Conservation (phyloP, 2,113 vertebrate species). For the Glaucomys volans region DNA sequence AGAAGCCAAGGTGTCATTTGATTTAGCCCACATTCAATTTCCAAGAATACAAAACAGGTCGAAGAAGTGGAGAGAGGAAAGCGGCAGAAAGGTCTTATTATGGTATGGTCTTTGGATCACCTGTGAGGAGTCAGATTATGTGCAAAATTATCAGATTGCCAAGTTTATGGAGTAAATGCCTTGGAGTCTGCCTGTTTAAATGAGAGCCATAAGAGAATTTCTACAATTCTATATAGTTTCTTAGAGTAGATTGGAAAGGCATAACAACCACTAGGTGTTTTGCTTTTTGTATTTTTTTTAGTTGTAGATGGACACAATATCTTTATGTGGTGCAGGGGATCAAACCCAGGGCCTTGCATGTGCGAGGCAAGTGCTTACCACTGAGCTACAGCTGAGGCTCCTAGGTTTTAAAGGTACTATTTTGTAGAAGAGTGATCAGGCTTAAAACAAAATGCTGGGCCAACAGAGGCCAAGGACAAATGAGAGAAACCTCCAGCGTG, state of each 20-base stretch:
- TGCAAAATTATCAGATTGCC: background rate
- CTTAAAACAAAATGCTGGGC: background rate
- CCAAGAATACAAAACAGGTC: background rate
- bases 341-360: too few species aligned
- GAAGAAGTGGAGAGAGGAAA: background rate
- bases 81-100: fast-evolving
- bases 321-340: too few species aligned
- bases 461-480: background rate
- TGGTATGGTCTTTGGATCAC: background rate
- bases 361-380: too few species aligned
- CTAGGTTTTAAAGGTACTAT: background rate
- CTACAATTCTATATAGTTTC: background rate
- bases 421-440: background rate
- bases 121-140: background rate
- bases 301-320: too few species aligned
- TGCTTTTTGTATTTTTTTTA: too few species aligned
- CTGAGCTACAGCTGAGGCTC: too few species aligned
- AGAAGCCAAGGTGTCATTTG: background rate
- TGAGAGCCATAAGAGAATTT: background rate
- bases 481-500: background rate
- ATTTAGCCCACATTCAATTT: background rate
- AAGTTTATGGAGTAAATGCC: background rate
- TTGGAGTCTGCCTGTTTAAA: background rate
- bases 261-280: background rate
- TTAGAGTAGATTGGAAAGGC: background rate